Evolutionary conservation across 2,797 vertebrate genomes (phyloP), one percentile per base, ranked within the genome.

Genomic region (Acrossocheilus fasciatus): DNA sequence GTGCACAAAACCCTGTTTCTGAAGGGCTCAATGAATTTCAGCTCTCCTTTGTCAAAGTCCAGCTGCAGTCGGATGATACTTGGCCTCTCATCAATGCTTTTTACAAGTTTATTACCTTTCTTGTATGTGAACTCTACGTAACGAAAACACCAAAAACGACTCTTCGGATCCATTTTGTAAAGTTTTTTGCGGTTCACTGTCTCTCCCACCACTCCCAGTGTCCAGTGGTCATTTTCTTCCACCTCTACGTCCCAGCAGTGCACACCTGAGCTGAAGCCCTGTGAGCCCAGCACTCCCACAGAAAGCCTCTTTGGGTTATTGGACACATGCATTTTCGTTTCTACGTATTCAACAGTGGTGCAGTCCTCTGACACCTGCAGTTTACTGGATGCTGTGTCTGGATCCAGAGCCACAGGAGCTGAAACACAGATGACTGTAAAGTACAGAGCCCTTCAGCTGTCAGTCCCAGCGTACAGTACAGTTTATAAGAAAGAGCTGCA

Each of bases 191-290:
- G 77, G 36, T 88, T 66, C 6, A 89, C 81, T 0, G 84, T 87
- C n/a, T 86, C 68, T 3, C 79, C 81, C 20, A 89, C 26, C 41
- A 89, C 81, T 1, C 88, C 88, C 15, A 89, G 20, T 0, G 70
- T 89, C 88, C 88, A 89, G 81, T 50, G 6, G 11, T 77, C 0
- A 7, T 81, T 89, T 62, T 86, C 50, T 12, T 81, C 36, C 20
- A 89, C 88, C 36, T 81, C 88, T n/a, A 89, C 84, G 26, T 89
- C 86, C 88, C 88, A 89, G 84, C 75, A 81, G 76, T 88, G 88
- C 26, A 86, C 47, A 72, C 88, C 88, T 39, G 83, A 86, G 15
- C 41, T 86, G 45, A 87, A 87, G 39, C 87, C 64, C 23, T 86
- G 80, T 11, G 76, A 68, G 36, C 50, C 86, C 23, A 89, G 17